Evolutionary conservation across 2,888 invertebrate genomes (phyloP).

Genomic region (Mylabris sibirica): DNA sequence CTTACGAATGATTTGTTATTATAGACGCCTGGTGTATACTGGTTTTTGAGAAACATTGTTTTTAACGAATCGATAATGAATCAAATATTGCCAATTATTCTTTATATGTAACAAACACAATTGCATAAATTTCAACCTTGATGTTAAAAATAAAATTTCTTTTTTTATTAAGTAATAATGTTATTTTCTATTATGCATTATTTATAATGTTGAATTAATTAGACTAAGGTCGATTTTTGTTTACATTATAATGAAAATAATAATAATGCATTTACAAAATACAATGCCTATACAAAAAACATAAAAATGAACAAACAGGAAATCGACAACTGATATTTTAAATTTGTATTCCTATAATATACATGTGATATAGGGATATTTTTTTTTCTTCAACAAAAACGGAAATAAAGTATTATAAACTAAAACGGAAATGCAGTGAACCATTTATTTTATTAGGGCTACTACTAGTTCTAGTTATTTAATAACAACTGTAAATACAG

Average conservation of each 20-base stretch:
- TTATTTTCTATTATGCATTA: background rate
- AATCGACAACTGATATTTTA: background rate
- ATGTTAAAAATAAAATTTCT: background rate
- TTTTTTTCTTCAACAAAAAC: background rate
- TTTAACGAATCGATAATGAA: background rate
- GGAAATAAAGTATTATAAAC: slow-evolving; percentile 1
- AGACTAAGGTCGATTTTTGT: slow-evolving; percentile 2
- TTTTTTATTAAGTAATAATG: background rate
- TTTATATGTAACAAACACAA: background rate
- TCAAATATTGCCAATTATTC: background rate
- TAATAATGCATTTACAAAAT: background rate
- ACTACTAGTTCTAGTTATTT: background rate
- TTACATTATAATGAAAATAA: background rate
- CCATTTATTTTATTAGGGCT: slow-evolving; percentile 6
- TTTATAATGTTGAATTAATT: background rate
- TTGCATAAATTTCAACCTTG: slow-evolving; percentile 3
- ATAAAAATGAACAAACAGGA: background rate
- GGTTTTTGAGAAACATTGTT: too few species aligned
- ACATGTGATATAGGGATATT: background rate
- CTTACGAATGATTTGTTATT: too few species aligned
- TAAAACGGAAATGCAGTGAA: slow-evolving; percentile 10
- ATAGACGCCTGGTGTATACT: too few species aligned
- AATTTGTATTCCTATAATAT: background rate
- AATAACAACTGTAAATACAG: background rate
- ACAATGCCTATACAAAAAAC: too few species aligned